Conservation (phyloP, 2,888 invertebrate species). For the Drosophila pseudotalamancana region DNA sequence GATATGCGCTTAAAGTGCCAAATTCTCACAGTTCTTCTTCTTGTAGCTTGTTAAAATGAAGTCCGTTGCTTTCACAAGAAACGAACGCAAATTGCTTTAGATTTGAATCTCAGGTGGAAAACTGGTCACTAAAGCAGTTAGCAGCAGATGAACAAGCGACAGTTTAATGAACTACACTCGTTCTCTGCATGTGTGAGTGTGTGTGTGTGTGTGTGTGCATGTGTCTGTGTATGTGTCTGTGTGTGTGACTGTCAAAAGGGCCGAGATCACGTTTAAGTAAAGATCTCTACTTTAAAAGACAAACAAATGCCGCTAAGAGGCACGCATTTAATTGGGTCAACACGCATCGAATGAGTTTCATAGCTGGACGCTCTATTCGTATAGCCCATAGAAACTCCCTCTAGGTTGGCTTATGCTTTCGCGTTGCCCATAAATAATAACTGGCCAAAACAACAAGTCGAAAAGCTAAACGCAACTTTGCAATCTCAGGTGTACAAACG, state of each 20-base stretch:
- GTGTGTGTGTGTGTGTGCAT: slow-evolving; percentile 35
- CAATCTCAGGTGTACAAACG: slow-evolving; percentile 81
- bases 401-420: not conserved
- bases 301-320: slow-evolving; percentile 26
- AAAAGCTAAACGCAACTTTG: slow-evolving; percentile 54
- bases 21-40: slow-evolving; percentile 65
- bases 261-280: slow-evolving; percentile 49
- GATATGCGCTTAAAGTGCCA: slow-evolving; percentile 64
- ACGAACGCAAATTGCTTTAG: slow-evolving; percentile 70
- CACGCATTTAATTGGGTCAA: slow-evolving; percentile 46
- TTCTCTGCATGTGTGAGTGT: slow-evolving; percentile 9
- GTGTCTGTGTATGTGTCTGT: slow-evolving; percentile 38
- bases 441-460: slow-evolving; percentile 31
- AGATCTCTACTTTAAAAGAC: slow-evolving; percentile 36
- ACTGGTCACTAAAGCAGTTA: slow-evolving; percentile 52
- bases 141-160: slow-evolving; percentile 31
- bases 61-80: slow-evolving; percentile 75
- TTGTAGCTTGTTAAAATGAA: slow-evolving; percentile 16
- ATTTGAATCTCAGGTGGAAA: slow-evolving; percentile 68
- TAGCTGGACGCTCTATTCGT: not conserved
- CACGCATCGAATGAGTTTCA: slow-evolving; percentile 27
- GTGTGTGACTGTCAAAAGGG: slow-evolving; percentile 52
- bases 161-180: slow-evolving; percentile 69
- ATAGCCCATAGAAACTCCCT: not conserved
- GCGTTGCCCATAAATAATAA: slow-evolving; percentile 45